Percentiles rank a stretch among this genome's conserved stretches.
phyloP scores from a whole-genome alignment of 2,888 invertebrate species.

The Lepidonotus clava region DNA sequence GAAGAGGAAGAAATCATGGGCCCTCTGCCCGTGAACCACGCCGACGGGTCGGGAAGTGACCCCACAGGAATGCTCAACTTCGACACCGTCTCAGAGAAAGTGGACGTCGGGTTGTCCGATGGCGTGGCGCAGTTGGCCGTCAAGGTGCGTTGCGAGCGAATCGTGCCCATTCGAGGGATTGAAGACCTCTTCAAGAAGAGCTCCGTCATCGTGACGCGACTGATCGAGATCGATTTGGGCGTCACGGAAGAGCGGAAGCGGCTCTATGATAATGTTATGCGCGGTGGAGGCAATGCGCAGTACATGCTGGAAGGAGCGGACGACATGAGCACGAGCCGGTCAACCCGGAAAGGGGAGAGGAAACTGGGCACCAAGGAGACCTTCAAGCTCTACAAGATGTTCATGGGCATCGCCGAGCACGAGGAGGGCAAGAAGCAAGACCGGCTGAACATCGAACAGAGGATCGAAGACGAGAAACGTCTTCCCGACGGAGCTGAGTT shows the following conservation, averaged over 20 bases:
- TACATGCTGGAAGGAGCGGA: conserved; percentile 8
- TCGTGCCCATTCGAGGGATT: conserved; percentile 76
- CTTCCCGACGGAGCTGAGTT: conserved; percentile 47
- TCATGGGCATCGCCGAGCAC: conserved; percentile 76
- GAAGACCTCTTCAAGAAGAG: conserved; percentile 79
- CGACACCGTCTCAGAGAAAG: conserved; percentile 69
- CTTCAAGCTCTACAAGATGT: conserved; percentile 77
- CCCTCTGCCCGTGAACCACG: conserved; percentile 61
- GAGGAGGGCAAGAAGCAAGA: conserved; percentile 66
- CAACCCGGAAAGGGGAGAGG: conserved; percentile 19
- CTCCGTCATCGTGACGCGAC: conserved; percentile 78
- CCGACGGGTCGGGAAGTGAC: conserved; percentile 54
- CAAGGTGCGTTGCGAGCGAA: conserved; percentile 77
- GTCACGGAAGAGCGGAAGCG: conserved; percentile 76
- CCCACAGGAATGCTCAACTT: conserved; percentile 64
- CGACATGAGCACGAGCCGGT: background rate
- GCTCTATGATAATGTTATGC: conserved; percentile 74
- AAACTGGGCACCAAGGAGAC: conserved; percentile 76
- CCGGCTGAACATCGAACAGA: conserved; percentile 37
- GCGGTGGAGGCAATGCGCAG: background rate
- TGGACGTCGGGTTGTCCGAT: conserved; percentile 64
- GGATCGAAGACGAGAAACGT: conserved; percentile 43
- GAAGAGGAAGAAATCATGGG: conserved; percentile 68
- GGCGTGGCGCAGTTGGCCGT: conserved; percentile 68
- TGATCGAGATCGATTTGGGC: conserved; percentile 78